These are phyloP conservation scores for Melinaea marsaeus DNA, from an alignment of 2,888 invertebrate species.

Conservation along the genomic window DNA sequence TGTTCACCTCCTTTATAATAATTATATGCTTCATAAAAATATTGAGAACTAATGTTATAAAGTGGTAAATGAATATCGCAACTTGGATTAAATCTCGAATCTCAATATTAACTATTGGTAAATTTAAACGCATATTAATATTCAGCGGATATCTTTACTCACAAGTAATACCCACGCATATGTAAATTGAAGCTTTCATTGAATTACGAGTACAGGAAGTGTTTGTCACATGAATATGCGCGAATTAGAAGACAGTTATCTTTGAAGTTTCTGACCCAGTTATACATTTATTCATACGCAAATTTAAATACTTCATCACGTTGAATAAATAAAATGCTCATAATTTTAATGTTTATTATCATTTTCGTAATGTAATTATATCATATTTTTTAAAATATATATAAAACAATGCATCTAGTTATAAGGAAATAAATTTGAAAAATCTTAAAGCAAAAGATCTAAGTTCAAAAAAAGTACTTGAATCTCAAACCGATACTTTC, in stretches of 20 bases:
- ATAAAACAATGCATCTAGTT: background rate
- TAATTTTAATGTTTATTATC: no score
- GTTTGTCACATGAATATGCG: slow-evolving; percentile 23
- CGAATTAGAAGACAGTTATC: slow-evolving; percentile 18
- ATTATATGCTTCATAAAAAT: no score
- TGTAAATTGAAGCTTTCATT: slow-evolving; percentile 25
- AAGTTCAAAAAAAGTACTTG: background rate
- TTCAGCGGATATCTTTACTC: slow-evolving; percentile 12
- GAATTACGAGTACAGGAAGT: slow-evolving; percentile 25
- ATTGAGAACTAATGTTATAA: no score
- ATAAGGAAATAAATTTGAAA: background rate
- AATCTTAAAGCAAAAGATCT: background rate
- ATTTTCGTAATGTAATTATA: no score
- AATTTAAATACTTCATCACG: no score
- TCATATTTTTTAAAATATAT: no score
- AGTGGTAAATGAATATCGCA: no score
- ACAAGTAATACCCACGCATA: slow-evolving; percentile 23
- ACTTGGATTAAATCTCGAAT: no score
- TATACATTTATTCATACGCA: background rate
- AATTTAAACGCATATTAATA: slow-evolving; percentile 10
- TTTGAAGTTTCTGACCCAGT: slow-evolving; percentile 20
- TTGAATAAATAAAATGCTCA: no score
- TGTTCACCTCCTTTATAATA: no score
- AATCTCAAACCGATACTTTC: background rate
- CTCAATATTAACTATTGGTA: background rate